phyloP scores from a whole-genome alignment of 2,888 invertebrate species.

The Neuroscelio doddi region DNA sequence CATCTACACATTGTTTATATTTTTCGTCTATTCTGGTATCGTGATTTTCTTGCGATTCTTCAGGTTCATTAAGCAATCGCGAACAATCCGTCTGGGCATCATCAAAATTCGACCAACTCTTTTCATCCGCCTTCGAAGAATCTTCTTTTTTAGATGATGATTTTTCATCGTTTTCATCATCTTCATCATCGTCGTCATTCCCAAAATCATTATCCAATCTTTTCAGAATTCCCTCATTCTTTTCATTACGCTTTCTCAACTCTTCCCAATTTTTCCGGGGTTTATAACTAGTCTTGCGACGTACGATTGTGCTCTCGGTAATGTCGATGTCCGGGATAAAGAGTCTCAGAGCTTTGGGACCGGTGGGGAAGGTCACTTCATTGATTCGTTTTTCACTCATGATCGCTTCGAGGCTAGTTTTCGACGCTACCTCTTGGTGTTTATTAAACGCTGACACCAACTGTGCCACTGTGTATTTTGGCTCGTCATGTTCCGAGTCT shows the following conservation, averaged over 20 bases:
- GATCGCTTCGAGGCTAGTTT: constrained; percentile 71
- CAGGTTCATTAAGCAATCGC: constrained; percentile 22
- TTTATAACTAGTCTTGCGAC: constrained; percentile 69
- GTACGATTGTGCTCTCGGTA: constrained; percentile 64
- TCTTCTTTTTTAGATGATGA: constrained; percentile 1
- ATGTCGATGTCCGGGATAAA: constrained; percentile 73
- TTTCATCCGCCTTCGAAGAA: not conserved
- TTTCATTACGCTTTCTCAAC: constrained; percentile 66
- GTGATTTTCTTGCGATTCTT: constrained; percentile 34
- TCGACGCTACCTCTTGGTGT: constrained; percentile 72
- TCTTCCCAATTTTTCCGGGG: constrained; percentile 70
- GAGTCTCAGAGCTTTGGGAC: constrained; percentile 71
- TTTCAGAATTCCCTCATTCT: constrained; percentile 64
- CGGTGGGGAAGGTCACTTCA: constrained; percentile 71
- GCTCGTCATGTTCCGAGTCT: constrained; percentile 71
- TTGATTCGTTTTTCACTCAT: constrained; percentile 67
- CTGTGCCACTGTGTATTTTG: constrained; percentile 73
- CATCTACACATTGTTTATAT: constrained; percentile 67
- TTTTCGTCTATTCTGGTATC: constrained; percentile 66
- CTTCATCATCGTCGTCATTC: constrained; percentile 63
- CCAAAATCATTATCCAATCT: constrained; percentile 64
- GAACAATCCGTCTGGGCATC: constrained; percentile 32
- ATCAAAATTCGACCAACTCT: constrained; percentile 43
- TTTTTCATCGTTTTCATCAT: constrained; percentile 34
- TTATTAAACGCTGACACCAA: constrained; percentile 73